Conservation (phyloP, 1,140 invertebrate genomes). For the Paraescarpia echinospica region DNA sequence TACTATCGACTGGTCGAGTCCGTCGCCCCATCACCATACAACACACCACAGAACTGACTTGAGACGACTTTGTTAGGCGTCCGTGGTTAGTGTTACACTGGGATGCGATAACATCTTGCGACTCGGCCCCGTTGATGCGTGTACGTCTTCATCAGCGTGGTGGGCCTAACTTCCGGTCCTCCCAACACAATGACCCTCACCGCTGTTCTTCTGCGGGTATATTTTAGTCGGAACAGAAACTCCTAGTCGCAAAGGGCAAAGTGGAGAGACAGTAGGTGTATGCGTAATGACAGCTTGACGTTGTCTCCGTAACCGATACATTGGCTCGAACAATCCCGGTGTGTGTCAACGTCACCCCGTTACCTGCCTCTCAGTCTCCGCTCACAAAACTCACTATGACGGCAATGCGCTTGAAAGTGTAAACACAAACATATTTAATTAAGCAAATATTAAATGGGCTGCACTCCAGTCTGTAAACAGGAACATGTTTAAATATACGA, state of each 20-base stretch:
- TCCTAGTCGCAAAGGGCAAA: neutral
- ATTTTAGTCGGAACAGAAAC: neutral
- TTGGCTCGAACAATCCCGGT: neutral
- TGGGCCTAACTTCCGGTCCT: neutral
- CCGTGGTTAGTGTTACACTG: neutral
- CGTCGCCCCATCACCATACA: no score
- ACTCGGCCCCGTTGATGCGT: neutral
- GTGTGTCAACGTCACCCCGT: neutral
- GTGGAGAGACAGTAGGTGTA: neutral
- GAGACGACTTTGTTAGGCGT: neutral
- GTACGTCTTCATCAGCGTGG: neutral
- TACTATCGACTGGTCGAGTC: no score
- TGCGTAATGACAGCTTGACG: neutral
- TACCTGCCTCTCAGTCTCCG: neutral
- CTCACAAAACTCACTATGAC: neutral
- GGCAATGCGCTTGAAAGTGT: neutral
- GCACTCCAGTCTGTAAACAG: neutral
- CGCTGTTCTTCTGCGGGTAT: neutral
- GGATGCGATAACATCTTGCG: neutral
- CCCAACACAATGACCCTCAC: neutral
- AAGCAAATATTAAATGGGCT: neutral
- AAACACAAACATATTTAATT: neutral
- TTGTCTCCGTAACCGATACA: neutral
- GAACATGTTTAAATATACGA: neutral
- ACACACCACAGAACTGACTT: neutral